phyloP scores from a whole-genome alignment of 2,888 invertebrate genomes.

The Amiota minor region DNA sequence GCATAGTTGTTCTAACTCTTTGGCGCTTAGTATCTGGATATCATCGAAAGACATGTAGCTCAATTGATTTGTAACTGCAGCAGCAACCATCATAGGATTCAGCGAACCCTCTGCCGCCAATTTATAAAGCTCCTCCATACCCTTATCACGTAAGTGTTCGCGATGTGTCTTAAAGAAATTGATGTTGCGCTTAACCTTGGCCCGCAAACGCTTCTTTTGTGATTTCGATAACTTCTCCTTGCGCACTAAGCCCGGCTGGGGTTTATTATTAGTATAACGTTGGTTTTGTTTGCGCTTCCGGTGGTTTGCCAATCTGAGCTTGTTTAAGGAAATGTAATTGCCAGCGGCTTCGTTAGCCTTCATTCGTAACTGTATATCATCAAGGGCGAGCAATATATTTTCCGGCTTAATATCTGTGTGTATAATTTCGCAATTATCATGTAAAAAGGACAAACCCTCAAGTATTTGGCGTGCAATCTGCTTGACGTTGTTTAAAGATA shows the following conservation, averaged over 20 bases:
- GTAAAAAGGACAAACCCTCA: conserved; percentile 96
- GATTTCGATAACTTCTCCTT: conserved; percentile 95
- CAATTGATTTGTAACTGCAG: conserved; percentile 40
- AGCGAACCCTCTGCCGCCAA: conserved; percentile 73
- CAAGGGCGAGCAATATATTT: conserved; percentile 93
- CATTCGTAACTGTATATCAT: conserved; percentile 88
- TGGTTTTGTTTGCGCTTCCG: conserved; percentile 78
- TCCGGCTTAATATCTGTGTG: conserved; percentile 95
- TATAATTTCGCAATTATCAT: conserved; percentile 95
- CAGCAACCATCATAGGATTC: conserved; percentile 29
- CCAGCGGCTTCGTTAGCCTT: conserved; percentile 94
- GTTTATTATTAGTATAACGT: too few relatives aligned
- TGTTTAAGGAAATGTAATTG: conserved; percentile 77
- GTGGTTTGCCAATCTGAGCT: conserved; percentile 83
- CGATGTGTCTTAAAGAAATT: conserved; percentile 92
- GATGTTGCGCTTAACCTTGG: conserved; percentile 74
- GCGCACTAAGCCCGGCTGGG: conserved; percentile 73
- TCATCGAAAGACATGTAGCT: conserved; percentile 50
- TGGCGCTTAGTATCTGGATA: conserved; percentile 19
- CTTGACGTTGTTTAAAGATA: conserved; percentile 94
- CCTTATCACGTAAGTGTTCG: conserved; percentile 91
- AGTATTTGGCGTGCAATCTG: conserved; percentile 95
- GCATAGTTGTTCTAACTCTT: conserved; percentile 30
- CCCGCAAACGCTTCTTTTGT: conserved; percentile 85
- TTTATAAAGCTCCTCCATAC: conserved; percentile 74